Conservation (phyloP, 2,888 invertebrate species). For the Strigamia transsilvanica region DNA sequence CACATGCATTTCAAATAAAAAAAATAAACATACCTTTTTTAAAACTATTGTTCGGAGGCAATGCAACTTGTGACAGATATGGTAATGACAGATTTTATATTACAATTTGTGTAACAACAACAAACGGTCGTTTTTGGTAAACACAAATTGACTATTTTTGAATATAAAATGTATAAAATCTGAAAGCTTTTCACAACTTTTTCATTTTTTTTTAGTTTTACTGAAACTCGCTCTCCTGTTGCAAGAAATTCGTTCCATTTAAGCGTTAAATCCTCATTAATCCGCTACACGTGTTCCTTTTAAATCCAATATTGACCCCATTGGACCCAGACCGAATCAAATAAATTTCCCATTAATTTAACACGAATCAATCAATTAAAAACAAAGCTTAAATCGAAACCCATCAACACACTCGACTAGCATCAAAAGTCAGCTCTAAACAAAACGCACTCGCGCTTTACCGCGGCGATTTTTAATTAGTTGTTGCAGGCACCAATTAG, state of each 20-base stretch:
- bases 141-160: no score
- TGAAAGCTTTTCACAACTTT: no score
- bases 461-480: constrained; percentile 21
- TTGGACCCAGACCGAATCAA: constrained; percentile 27
- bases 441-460: constrained; percentile 14
- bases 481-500: constrained; percentile 38
- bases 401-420: not conserved
- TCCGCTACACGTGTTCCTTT: not conserved
- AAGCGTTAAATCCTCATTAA: not conserved
- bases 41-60: no score
- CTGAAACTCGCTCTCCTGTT: not conserved
- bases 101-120: no score
- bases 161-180: no score
- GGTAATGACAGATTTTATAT: no score
- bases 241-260: not conserved
- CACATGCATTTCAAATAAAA: not conserved
- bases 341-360: constrained; percentile 24
- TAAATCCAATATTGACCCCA: constrained; percentile 29
- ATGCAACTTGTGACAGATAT: no score
- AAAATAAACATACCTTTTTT: not conserved
- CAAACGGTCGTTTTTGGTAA: no score
- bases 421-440: not conserved
- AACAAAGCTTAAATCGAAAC: constrained; percentile 7
- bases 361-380: constrained; percentile 20
- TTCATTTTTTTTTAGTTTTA: no score